phyloP scores from a whole-genome alignment of 2,888 invertebrate genomes.

The Apomyelois bistriatella region DNA sequence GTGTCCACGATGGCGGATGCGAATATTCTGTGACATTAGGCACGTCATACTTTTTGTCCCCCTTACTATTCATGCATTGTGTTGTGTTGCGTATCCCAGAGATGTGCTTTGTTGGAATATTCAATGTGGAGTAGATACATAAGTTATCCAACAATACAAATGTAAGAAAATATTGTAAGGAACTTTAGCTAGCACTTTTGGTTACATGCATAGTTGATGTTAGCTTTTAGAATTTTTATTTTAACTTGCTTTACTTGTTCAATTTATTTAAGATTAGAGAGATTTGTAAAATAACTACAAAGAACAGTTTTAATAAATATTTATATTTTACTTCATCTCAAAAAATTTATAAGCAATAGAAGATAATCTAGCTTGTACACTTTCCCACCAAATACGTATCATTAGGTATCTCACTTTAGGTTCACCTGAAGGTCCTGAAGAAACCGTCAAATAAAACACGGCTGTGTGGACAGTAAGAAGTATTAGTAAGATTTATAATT shows the following conservation, averaged over 20 bases:
- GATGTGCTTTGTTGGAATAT: conserved; percentile 2
- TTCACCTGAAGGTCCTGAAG: conserved; percentile 17
- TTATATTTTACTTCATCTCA: too few species aligned
- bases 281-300: too few species aligned
- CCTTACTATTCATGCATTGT: conserved; percentile 5
- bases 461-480: conserved; percentile 65
- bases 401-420: neutral
- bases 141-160: neutral
- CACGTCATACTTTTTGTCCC: conserved; percentile 22
- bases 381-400: neutral
- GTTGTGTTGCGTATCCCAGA: neutral
- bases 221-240: too few species aligned
- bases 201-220: too few species aligned
- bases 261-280: too few species aligned
- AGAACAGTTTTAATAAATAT: too few species aligned
- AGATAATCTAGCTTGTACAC: neutral
- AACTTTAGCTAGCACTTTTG: neutral
- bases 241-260: too few species aligned
- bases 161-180: neutral
- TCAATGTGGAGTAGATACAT: neutral
- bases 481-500: conserved; percentile 73
- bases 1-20: conserved; percentile 53
- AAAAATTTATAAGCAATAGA: too few species aligned
- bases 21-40: conserved; percentile 46
- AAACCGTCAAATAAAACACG: conserved; percentile 29